Evolutionary conservation across 2,797 vertebrate genomes (phyloP).

Genomic region (Acanthurus leucopareius): DNA sequence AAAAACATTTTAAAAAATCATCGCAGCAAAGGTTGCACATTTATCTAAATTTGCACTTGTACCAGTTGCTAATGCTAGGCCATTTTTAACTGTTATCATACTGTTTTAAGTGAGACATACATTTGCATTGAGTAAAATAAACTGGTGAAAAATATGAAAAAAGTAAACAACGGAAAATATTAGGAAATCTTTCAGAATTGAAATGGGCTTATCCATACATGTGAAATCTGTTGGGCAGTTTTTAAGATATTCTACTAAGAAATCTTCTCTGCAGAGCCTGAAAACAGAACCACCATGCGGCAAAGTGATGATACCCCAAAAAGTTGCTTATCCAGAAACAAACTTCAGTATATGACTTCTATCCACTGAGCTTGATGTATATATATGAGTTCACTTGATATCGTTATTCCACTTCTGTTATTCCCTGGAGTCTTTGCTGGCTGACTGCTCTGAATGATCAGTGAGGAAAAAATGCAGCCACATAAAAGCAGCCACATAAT

Average conservation of each 20-base stretch:
- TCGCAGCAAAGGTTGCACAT: background rate
- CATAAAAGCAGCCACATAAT: constrained; percentile 56
- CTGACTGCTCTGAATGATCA: constrained; percentile 58
- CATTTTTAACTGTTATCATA: no score
- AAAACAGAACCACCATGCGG: background rate
- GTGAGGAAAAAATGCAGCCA: constrained; percentile 52
- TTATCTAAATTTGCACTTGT: background rate
- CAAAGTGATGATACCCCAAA: background rate
- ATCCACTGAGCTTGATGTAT: constrained; percentile 27
- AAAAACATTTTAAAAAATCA: background rate
- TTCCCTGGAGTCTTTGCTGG: constrained; percentile 51
- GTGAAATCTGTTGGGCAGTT: background rate
- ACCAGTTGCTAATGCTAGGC: background rate
- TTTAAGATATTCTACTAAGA: background rate
- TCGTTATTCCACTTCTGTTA: constrained; percentile 53
- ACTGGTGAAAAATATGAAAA: no score
- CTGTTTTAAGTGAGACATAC: no score
- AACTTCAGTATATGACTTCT: constrained; percentile 27
- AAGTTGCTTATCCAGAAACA: background rate
- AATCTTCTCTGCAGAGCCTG: background rate
- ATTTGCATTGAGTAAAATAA: no score
- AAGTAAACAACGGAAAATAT: no score
- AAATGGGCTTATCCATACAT: no score
- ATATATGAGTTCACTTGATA: constrained; percentile 39
- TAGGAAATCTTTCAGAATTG: background rate